Evolutionary conservation across 1,140 invertebrate genomes (phyloP), one percentile per base, ranked within the genome.

Genomic region (Drosophila seguyi): DNA sequence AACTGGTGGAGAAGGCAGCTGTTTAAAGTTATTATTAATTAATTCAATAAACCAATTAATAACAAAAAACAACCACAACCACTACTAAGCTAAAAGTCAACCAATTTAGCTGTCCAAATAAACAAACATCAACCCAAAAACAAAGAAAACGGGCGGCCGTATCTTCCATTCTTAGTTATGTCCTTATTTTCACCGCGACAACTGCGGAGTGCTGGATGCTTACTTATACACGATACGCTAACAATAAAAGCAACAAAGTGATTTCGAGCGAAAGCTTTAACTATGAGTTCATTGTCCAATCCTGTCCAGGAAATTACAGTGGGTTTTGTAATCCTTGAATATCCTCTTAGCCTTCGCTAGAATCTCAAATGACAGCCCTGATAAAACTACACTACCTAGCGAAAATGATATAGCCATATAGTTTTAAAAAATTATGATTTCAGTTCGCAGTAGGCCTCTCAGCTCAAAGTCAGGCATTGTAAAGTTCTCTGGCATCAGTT

Each of bases 1-100:
- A 98, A 94, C 94, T 99, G 74, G 95, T 96, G 41, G 95, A 97
- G 84, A 96, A 95, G 92, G 93, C 94, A 61, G 94, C 94, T 80
- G 85, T 95, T 85, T 96, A 96, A 95, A 90, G 79, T 79, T 85
- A 91, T 90, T 88, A 88, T 90, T 90, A 81, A 90, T 81, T 90
- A 87, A 83, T 81, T 90, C 74, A 81, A 82, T 80, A 90, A 90
- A 90, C 73, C 73, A 88, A 88, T 90, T 87, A 90, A 90, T 90
- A 76, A 90, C 79, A 90, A 79, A 80, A 81, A 38, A 55, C 52
- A 53, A 53, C 50, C 61, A 39, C 68, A 82, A 73, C 66, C 71
- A 81, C 75, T 88, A 78, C 71, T 82, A 91, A 90, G 84, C 78
- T 85, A 80, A 82, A 91, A 85, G 90, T 83, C 79, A 90, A 83